Evolutionary conservation across 2,888 invertebrate genomes (phyloP).

Genomic region (Perizoma flavofasciatum): DNA sequence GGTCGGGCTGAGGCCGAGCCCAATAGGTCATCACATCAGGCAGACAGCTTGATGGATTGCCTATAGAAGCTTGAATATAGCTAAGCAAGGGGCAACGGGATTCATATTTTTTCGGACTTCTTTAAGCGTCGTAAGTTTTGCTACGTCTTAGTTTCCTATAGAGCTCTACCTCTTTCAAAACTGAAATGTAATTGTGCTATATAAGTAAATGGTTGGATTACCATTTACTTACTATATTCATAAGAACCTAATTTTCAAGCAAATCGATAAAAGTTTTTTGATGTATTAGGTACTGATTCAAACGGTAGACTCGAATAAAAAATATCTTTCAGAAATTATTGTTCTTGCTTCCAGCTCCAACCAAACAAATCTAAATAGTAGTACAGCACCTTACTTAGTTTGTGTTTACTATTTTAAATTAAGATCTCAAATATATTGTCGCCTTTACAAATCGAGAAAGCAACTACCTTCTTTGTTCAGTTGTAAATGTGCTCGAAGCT

Average conservation of each 20-base stretch:
- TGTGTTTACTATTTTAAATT: conserved; percentile 1
- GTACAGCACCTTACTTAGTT: neutral
- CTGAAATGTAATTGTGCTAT: too few species aligned
- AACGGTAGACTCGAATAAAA: neutral
- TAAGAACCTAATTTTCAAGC: too few species aligned
- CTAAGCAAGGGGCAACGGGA: conserved; percentile 20
- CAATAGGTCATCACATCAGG: conserved; percentile 50
- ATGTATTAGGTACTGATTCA: too few species aligned
- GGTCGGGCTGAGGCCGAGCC: conserved; percentile 36
- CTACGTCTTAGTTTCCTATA: conserved; percentile 3
- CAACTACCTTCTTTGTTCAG: conserved; percentile 29
- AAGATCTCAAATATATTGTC: conserved; percentile 4
- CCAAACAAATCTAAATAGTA: neutral
- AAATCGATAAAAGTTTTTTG: too few species aligned
- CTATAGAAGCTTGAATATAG: conserved; percentile 38
- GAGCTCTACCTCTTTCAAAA: neutral
- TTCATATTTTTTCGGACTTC: conserved; percentile 25
- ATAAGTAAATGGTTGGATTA: too few species aligned
- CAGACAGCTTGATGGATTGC: conserved; percentile 60
- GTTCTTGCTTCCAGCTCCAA: neutral
- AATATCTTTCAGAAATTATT: neutral
- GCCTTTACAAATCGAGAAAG: conserved; percentile 23
- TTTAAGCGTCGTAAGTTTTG: conserved; percentile 7
- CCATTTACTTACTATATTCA: too few species aligned
- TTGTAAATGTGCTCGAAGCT: conserved; percentile 22